Evolutionary conservation across 2,888 invertebrate species (phyloP), one percentile per base, ranked within the genome.

Genomic region (Zaprionus obscuricornis): DNA sequence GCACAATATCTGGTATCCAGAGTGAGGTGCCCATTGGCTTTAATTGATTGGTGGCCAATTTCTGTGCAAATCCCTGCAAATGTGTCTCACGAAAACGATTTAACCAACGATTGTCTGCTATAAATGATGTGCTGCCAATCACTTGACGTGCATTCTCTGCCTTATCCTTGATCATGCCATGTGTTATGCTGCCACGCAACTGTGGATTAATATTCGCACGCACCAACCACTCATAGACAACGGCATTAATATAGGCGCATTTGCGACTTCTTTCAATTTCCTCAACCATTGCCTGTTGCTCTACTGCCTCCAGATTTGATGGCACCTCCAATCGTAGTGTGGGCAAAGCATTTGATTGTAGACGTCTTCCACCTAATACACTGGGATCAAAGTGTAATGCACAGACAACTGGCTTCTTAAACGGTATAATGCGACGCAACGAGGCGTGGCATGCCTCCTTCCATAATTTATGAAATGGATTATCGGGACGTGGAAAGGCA

Each of bases 401-500:
- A 34, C 89, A 89, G 2, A 89, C 87, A 0, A 89, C 89, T 0
- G 89, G 89, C 43, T 89, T 89, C 57, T 89, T 89, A 14, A 89
- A 88, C 0, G 89, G 87, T 24, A 89, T 58, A 14, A 89, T 89
- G 26, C 89, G 87, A 2, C 88, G 86, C 55, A 89, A 43, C 0
- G 89, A 89, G 8, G 89, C 89, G 47, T 89, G 89, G 47, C 89
- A 89, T 1, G 89, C 89, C 33, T 89, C 88, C 55, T 88, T 87
- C 89, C 89, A 89, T 14, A 89, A 62, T 51, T 88, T 86, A 43
- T 87, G 88, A 29, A 87, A 87, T 0, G 86, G 81, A 33, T 88
- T 88, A 34, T 87, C 88, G 1, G 89, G 89, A 0, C 83, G 67
- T 1, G 89, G 89, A 49, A 89, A 89, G 20, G 89, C 89, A 27